Evolutionary conservation across 2,113 vertebrate species (phyloP), one percentile per base, ranked within the genome.

Genomic region (Gobiocypris rarus): DNA sequence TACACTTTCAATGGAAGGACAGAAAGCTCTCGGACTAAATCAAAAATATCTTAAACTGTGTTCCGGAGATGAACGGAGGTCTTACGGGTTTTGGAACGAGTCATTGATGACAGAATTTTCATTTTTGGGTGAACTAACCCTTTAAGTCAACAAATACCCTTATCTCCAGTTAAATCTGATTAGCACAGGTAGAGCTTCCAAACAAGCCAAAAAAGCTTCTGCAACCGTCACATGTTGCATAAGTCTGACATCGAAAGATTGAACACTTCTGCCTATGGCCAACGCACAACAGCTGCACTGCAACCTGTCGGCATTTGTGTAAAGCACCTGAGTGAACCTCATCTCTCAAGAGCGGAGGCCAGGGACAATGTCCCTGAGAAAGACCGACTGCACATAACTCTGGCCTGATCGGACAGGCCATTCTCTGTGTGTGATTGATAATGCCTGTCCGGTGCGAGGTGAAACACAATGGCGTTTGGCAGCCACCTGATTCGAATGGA

Each of bases 391-490:
- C 86, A 81, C 85, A 80, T 86, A 85, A 75, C 85, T 82, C 41
- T 73, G 80, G 24, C 7, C 59, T 31, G 61, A 81, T 54, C 79
- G 63, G 61, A 81, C 79, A 69, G 75, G 54, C 80, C 28, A 54
- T 86, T 83, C 74, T 75, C 81, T 59, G 34, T 31, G 71, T 69
- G 77, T 86, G 89, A 89, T 88, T 85, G 87, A 89, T 89, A 87
- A 89, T 45, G 58, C 65, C 87, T 86, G 85, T 88, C 83, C 19
- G 56, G 24, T 9, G n/a, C 73, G 26, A 83, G 84, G 86, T 70
- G 79, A 84, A 84, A 87, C 83, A 86, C 87, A 88, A 86, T 86
- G 84, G 82, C 67, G 82, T 81, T 70, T 65, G 82, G 78, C 83
- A 69, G 41, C 79, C 79, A 81, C 54, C 61, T 80, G 50, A 82